Conservation (phyloP, 2,113 vertebrate species). For the Cololabis saira region DNA sequence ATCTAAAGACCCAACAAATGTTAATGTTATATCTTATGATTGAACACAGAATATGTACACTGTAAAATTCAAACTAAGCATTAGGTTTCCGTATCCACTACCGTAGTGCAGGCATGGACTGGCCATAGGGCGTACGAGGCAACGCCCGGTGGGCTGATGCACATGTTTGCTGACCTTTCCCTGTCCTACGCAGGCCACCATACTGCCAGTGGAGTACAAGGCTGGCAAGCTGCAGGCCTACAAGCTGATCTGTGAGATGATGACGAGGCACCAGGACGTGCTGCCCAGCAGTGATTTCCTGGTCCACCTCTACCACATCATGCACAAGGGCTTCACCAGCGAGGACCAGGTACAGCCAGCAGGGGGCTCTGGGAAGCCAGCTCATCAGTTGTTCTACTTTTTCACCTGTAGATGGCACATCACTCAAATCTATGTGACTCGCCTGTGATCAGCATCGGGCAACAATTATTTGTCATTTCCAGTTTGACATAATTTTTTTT, state of each 20-base stretch:
- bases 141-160: no score
- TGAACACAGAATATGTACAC: no score
- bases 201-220: conserved; percentile 91
- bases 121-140: no score
- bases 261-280: conserved; percentile 96
- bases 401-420: conserved; percentile 53
- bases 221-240: conserved; percentile 95
- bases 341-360: conserved; percentile 89
- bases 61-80: no score
- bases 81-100: no score
- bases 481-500: conserved; percentile 14
- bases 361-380: conserved; percentile 23
- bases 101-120: no score
- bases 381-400: neutral
- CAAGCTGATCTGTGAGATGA: conserved; percentile 96
- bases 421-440: conserved; percentile 23
- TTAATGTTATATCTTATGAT: neutral
- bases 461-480: conserved; percentile 2
- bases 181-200: conserved; percentile 85
- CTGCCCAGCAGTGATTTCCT: conserved; percentile 95
- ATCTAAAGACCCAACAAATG: no score
- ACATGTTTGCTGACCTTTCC: neutral
- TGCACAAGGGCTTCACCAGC: conserved; percentile 92
- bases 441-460: neutral
- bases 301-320: conserved; percentile 94